Percentiles rank a stretch among this genome's conserved stretches.
phyloP scores from a whole-genome alignment of 1,140 invertebrate genomes.

The Caenorhabditis brenneri region DNA sequence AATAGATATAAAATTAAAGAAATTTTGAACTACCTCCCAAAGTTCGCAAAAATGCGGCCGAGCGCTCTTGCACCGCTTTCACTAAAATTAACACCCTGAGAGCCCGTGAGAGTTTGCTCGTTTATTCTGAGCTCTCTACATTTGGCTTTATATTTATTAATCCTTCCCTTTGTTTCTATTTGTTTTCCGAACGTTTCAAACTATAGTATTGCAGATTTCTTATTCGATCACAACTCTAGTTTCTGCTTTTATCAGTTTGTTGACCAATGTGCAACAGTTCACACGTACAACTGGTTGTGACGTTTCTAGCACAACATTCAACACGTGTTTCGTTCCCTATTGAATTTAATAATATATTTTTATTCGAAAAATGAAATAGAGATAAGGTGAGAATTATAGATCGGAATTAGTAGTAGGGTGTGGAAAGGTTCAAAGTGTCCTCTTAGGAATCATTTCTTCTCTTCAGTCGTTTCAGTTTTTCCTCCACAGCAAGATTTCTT shows the following conservation, averaged over 20 bases:
- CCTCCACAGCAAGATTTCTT: slow-evolving; percentile 22
- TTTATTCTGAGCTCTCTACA: background rate
- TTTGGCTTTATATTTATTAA: background rate
- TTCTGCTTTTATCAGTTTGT: slow-evolving; percentile 27
- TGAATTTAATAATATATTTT: background rate
- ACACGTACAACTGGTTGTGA: background rate
- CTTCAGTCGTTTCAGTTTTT: background rate
- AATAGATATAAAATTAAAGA: too few relatives aligned
- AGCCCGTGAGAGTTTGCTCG: slow-evolving; percentile 12
- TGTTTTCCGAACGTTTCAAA: background rate
- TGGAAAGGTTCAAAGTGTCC: background rate
- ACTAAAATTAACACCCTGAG: too few relatives aligned
- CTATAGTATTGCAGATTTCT: background rate
- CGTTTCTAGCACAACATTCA: slow-evolving; percentile 33
- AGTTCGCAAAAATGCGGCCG: too few relatives aligned
- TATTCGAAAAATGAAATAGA: background rate
- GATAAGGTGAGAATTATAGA: background rate
- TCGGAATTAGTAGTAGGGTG: slow-evolving; percentile 20
- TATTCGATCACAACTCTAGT: background rate
- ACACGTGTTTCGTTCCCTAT: background rate
- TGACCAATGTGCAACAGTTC: background rate
- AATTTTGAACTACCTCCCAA: too few relatives aligned
- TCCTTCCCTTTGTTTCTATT: background rate
- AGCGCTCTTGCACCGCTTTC: too few relatives aligned
- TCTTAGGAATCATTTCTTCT: background rate